Evolutionary conservation across 2,888 invertebrate genomes (phyloP), one percentile per base, ranked within the genome.

Genomic region (Falcaria lacertinaria): DNA sequence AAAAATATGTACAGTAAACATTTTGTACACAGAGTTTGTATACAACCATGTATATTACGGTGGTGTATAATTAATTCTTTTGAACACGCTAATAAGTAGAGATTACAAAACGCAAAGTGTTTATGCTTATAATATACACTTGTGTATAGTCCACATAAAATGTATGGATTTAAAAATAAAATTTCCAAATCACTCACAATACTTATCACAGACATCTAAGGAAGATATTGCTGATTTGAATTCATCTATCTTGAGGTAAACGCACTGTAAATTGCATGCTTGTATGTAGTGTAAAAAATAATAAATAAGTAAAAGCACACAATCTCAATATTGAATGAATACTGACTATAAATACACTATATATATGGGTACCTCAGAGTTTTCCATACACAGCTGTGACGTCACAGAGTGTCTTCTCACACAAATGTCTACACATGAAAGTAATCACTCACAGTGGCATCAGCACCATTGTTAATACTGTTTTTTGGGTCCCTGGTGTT

Each of bases 181-280:
- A 60, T 68, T 67, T 60, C 65, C 57, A 59, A 65, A 64, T 76
- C 72, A 77, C 65, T 71, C 70, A 73, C 63, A 66, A 69, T 69
- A 66, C 74, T 83, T 87, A 88, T 88, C 88, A 88, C 88, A 88
- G 88, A 81, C 83, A 80, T 79, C 86, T 77, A 84, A 73, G 81
- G 83, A 84, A 86, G 80, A 81, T 80, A 74, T 78, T 71, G 74
- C 62, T 67, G 57, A 64, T 73, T 14, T 22, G 15, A 37, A 22
- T 68, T 70, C 69, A 77, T 76, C 69, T 75, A 71, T 64, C 66
- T 69, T 72, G 77, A 82, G 83, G 83, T 84, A 79, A 70, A 74
- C 59, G 67, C 54, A 72, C 57, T 60, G 61, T 74, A 72, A 60
- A 70, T 65, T 56, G 59, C 69, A 60, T 48, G 6, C 15, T 37